Percentiles rank a stretch among this genome's conserved stretches.
Evolutionary conservation across 2,113 vertebrate genomes (phyloP).

Genomic region (Lichenostomus cassidix): DNA sequence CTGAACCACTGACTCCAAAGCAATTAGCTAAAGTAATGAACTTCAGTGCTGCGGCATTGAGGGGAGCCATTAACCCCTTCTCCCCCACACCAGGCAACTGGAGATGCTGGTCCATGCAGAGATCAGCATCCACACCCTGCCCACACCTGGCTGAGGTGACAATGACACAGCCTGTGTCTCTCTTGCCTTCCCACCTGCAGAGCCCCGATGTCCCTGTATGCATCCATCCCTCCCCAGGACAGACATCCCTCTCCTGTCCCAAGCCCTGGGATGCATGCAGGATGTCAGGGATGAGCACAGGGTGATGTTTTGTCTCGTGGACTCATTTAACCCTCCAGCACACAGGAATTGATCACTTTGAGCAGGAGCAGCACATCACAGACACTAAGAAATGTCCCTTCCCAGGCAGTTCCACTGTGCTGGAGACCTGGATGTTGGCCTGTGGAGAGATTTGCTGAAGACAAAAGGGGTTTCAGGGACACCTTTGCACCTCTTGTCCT

Average conservation of each 20-base stretch:
- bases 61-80: slow-evolving; percentile 21
- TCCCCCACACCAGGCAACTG: neutral
- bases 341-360: neutral
- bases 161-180: accelerated
- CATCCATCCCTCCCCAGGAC: neutral
- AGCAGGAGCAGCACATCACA: neutral
- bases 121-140: neutral
- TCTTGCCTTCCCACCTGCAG: accelerated
- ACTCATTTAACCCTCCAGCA: neutral
- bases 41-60: neutral
- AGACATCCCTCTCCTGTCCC: neutral
- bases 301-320: accelerated
- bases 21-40: slow-evolving; percentile 66
- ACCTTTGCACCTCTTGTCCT: neutral
- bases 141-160: accelerated
- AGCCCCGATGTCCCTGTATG: accelerated
- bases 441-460: neutral
- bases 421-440: accelerated
- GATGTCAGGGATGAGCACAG: neutral
- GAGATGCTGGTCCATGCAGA: neutral
- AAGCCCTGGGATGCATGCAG: accelerated
- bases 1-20: slow-evolving; percentile 43
- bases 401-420: neutral
- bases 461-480: neutral
- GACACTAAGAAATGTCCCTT: neutral